Conservation (phyloP, 2,888 invertebrate species). For the Lobophora halterata region DNA sequence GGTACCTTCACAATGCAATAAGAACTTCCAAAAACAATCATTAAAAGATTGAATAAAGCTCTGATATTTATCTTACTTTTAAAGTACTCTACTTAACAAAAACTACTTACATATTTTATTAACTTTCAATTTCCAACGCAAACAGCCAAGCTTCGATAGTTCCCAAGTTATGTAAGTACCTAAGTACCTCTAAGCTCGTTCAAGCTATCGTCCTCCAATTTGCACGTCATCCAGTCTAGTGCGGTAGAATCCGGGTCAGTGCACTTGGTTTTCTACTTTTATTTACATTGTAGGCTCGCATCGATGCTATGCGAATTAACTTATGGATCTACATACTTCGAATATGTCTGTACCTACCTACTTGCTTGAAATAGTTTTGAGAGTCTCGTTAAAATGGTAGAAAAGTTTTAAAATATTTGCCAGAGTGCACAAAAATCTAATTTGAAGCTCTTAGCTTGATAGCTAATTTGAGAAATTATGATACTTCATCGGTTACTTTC, state of each 20-base stretch:
- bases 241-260: slow-evolving; percentile 21
- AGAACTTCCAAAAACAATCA: too few species aligned
- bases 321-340: too few species aligned
- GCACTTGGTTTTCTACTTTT: slow-evolving; percentile 15
- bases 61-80: too few species aligned
- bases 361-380: not conserved
- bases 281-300: slow-evolving; percentile 11
- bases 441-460: too few species aligned
- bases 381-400: too few species aligned
- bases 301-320: slow-evolving; percentile 8
- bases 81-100: not conserved
- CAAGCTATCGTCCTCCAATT: slow-evolving; percentile 17
- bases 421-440: too few species aligned
- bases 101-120: slow-evolving; percentile 1
- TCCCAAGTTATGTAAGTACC: slow-evolving; percentile 3
- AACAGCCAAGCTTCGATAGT: slow-evolving; percentile 12
- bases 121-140: slow-evolving; percentile 5
- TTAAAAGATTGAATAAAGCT: too few species aligned
- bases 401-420: too few species aligned
- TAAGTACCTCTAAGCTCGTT: slow-evolving; percentile 8
- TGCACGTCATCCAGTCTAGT: slow-evolving; percentile 23
- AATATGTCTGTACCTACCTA: not conserved
- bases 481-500: too few species aligned
- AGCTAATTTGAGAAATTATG: too few species aligned
- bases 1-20: not conserved